Percentiles rank a stretch among this genome's conserved stretches.
phyloP scores from a whole-genome alignment of 2,113 vertebrate genomes.

The Anolis sagrei region DNA sequence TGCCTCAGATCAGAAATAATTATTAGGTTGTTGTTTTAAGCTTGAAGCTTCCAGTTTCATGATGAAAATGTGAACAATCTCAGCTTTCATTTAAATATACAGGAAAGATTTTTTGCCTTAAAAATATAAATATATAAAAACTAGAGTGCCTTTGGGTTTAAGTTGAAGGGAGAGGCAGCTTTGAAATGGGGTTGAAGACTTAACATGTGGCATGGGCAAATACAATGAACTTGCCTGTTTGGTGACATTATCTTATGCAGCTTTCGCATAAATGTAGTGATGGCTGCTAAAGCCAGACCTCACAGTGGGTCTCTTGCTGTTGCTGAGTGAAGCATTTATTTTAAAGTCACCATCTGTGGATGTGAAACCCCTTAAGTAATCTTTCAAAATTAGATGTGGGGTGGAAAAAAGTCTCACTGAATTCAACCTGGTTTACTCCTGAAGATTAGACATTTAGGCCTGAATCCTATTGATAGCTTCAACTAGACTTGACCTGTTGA shows the following conservation, averaged over 20 bases:
- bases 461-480: not conserved
- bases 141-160: not conserved
- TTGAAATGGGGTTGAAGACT: not conserved
- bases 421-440: not conserved
- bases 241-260: not conserved
- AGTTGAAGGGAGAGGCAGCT: not conserved
- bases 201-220: not conserved
- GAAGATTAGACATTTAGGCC: not conserved
- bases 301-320: not conserved
- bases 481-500: too few species aligned
- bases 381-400: not conserved
- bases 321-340: not conserved
- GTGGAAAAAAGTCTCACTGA: not conserved
- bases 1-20: constrained; percentile 30
- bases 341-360: not conserved
- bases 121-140: not conserved
- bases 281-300: not conserved
- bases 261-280: not conserved
- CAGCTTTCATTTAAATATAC: constrained; percentile 23
- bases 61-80: constrained; percentile 24
- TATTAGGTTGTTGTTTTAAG: constrained; percentile 23
- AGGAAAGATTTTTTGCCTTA: not conserved
- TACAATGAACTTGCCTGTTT: not conserved
- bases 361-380: not conserved
- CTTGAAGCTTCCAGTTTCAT: not conserved